Base-by-base conservation (phyloP, 2,888 invertebrate species). In the Empis stercorea region DNA sequence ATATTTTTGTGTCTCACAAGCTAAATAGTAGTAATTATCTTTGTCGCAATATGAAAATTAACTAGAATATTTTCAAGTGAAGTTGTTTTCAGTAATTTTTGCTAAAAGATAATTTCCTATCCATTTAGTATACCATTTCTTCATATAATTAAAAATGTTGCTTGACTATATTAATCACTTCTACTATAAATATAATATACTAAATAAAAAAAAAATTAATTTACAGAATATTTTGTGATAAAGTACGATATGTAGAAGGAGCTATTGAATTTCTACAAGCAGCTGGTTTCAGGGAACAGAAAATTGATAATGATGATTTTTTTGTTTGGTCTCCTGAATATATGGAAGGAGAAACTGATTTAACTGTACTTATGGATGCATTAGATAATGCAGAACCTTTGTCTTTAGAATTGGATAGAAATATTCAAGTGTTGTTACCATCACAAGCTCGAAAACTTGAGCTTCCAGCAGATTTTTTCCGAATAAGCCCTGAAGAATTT, bases 401-500 rank as follows among this genome's bases (percentile, higher is more conserved):
- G 40, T 79, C 79, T 23, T 72, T 94, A 9, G 85, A 89, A 63
- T 66, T 97, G 38, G 92, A 95, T 62, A 75, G 95, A 47, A 87
- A 87, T 62, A 63, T 87, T n/a, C 84, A 84, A 66, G 86, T 91
- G n/a, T 61, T 91, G 42, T 69, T 84, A 46, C 87, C 89, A 0
- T 80, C 81, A 1, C 84, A 88, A 62, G 85, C 84, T 1, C 66
- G 71, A 43, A 74, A 77, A 52, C 71, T 80, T 17, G 79, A 84
- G 50, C 71, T 96, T 13, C 93, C 95, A 0, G 69, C 78, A 1
- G 87, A 87, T 2, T 96, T 96, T 71, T 97, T 84, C 64, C 78
- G 81, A 3, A 70, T 93, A 15, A 74, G 83, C 0, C 73, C 83
- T 0, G 89, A 88, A 51, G 96, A 96, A 61, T 61, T 96, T 11